phyloP scores from a whole-genome alignment of 2,888 invertebrate species.

The Tholera decimalis region DNA sequence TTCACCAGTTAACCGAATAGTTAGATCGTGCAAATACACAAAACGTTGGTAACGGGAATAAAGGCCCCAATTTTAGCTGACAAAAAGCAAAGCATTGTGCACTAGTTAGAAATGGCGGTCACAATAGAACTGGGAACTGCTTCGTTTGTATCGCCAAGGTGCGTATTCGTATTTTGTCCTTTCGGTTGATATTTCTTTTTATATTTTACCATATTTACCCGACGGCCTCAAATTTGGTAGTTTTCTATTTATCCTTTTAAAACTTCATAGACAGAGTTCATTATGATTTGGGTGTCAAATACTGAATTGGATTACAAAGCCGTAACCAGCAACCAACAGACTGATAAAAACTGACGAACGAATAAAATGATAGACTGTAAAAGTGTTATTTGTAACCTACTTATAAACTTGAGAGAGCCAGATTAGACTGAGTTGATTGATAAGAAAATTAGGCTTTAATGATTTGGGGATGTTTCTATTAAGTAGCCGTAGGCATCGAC shows the following conservation, averaged over 20 bases:
- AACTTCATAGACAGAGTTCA: no score
- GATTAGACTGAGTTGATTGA: no score
- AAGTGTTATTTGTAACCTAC: no score
- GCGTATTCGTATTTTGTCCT: slow-evolving; percentile 18
- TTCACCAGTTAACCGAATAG: slow-evolving; percentile 10
- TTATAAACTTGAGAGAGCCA: neutral
- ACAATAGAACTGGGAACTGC: slow-evolving; percentile 28
- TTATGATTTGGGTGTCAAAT: neutral
- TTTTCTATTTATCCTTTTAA: no score
- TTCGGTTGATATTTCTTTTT: neutral
- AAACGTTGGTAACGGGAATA: slow-evolving; percentile 29
- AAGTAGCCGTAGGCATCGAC: no score
- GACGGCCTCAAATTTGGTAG: no score
- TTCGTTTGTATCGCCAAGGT: slow-evolving; percentile 4
- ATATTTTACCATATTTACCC: neutral
- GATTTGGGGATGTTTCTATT: no score
- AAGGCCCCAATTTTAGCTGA: slow-evolving; percentile 22
- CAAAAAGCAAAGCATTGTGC: slow-evolving; percentile 29
- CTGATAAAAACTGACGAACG: no score
- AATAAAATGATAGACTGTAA: no score
- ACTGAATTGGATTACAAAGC: neutral
- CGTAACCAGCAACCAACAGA: no score
- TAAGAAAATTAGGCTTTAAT: no score
- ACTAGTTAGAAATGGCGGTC: slow-evolving; percentile 12
- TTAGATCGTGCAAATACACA: slow-evolving; percentile 8